Evolutionary conservation across 1,140 invertebrate species (phyloP), one percentile per base, ranked within the genome.

Genomic region (Chironomus tepperi): DNA sequence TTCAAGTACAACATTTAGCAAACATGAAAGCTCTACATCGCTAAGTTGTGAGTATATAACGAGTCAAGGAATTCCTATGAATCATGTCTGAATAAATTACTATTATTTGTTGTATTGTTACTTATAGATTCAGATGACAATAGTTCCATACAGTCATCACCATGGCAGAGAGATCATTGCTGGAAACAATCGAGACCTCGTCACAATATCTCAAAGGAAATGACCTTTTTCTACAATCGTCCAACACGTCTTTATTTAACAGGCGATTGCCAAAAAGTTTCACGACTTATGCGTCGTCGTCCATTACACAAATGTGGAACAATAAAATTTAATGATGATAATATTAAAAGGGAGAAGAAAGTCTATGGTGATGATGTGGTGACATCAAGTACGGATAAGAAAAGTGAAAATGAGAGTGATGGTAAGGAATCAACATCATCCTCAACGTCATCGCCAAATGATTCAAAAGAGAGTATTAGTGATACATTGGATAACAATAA

Each of bases 131-230:
- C 92, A 77, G 93, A 94, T 85, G 92, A 94, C 81, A 94, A 93
- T 83, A 93, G 91, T 78, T 94, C 92, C 43, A 87, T 94, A 77
- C 91, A 94, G 79, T 94, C 92, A 67, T 94, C 92, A 78, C 92
- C 92, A 75, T 93, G 92, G 91, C 91, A 93, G 82, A 86, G 92
- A 76, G 92, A 95, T 82, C 92, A 93, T 81, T 90, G 89, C 78
- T 94, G 92, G 91, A 94, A 94, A 80, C 92, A 94, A 82, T 84
- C 86, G 42, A 84, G 87, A 76, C 92, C 93, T 43, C 87, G 88
- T 75, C 87, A 87, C 43, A 88, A 89, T 80, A 84, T 90, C 72
- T 91, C 89, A 75, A 88, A 87, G 78, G 89, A 91, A 82, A 85
- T 93, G 82, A 86, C 87, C 78, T 88, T 93, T 78, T 90, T 87